phyloP scores from a whole-genome alignment of 30 jellyfish, hydroid and myxozoan genomes.

The Euphysa ruthae region DNA sequence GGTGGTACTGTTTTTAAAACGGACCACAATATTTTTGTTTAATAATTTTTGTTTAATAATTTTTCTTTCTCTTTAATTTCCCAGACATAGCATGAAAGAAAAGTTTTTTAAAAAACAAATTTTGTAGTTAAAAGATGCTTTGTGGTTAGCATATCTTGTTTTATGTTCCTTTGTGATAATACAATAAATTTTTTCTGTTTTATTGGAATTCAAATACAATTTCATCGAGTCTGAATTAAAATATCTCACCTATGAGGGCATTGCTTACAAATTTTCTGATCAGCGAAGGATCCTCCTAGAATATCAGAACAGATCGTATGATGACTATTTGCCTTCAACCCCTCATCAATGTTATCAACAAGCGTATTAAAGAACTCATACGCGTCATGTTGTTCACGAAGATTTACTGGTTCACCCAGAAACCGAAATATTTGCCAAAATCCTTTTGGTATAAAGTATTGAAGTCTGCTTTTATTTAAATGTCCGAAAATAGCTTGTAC shows the following conservation, averaged over 20 bases:
- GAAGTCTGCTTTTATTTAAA: conserved; percentile 66
- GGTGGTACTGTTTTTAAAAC: too few species aligned
- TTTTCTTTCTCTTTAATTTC: too few species aligned
- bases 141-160: too few species aligned
- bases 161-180: too few species aligned
- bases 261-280: conserved; percentile 78
- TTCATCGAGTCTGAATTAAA: too few species aligned
- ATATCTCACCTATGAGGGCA: conserved; percentile 99
- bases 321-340: conserved; percentile 58
- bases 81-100: too few species aligned
- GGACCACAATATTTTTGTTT: too few species aligned
- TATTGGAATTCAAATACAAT: too few species aligned
- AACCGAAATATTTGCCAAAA: conserved; percentile 86
- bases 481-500: conserved; percentile 90
- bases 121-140: too few species aligned
- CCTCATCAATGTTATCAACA: conserved; percentile 86
- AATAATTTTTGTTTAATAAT: too few species aligned
- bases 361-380: conserved; percentile 78
- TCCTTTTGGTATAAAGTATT: conserved; percentile 78
- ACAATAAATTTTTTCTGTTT: too few species aligned
- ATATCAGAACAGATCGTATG: conserved; percentile 57
- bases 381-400: conserved; percentile 93
- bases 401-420: conserved; percentile 95
- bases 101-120: too few species aligned
- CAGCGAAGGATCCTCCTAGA: conserved; percentile 91